Evolutionary conservation across 2,113 vertebrate genomes (phyloP), one percentile per base, ranked within the genome.

Genomic region (Nycticryphes semicollaris): DNA sequence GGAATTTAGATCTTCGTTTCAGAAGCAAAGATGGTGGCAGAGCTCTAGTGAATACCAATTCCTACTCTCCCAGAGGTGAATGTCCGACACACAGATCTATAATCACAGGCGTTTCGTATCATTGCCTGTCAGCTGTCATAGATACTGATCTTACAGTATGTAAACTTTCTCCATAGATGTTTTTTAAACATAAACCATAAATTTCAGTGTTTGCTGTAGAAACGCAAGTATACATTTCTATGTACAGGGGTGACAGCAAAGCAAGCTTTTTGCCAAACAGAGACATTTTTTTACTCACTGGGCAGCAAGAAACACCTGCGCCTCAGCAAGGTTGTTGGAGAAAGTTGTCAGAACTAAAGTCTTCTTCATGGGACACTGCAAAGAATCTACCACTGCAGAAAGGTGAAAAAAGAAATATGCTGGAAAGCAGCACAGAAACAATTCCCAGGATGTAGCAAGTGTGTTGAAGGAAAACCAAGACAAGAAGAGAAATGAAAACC

Each of bases 1-100:
- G 23, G 50, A 95, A 87, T 91, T 79, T 45, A 66, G 59, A 66
- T 82, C 57, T 93, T 79, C 63, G 33, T 87, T 96, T 87, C 47
- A 67, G 41, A 79, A 93, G 28, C 2, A 10, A 85, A 96, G 35
- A 30, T 83, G 22, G 59, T 92, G 66, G 45, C 27, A 93, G 43
- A 93, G 37, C 28, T 91, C 69, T 37, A 45, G 62, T 24, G 78
- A 85, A 90, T 69, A 90, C 23, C 37, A 77, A 14, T 88, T 92
- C 43, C 11, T 70, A 4, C 21, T 90, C n/a, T 90, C 25, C 21
- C 11, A 39, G 12, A 67, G 47, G 13, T 63, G n/a, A 59, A 74
- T 22, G 18, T 57, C 37, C n/a, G 85, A 54, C 72, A 48, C 14
- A 59, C 16, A 70, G 48, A 63, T 66, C 35, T 75, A 24, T 70